Evolutionary conservation across 2,888 invertebrate genomes (phyloP), one percentile per base, ranked within the genome.

Genomic region (Argynnis bischoffii): DNA sequence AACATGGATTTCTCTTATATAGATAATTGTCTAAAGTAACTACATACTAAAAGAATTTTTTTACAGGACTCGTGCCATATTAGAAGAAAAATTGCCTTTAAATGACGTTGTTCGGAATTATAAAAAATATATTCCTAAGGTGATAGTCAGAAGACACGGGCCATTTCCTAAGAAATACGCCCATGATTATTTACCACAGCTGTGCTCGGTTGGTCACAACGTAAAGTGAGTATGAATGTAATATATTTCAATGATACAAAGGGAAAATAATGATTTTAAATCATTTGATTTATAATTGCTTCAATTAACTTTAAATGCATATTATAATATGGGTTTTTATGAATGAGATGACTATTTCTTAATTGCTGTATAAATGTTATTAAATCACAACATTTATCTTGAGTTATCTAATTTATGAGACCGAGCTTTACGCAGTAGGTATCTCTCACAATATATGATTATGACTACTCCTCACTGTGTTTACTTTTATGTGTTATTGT

Each of bases 81-180:
- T 96, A n/a, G 97, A 97, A 81, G 95, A 95, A 76, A 94, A 95
- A 65, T 86, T 95, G 70, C 88, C 94, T 0, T 88, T 94, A 63
- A 95, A 95, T 72, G 94, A 94, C 67, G 95, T 98, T 3, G 95
- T 96, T 78, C 95, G 94, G 74, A 96, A 97, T 76, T 97, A 96
- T 79, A 96, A 96, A 80, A 96, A 96, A 75, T 98, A 96, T 89
- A 94, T 98, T 76, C 98, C 98, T 0, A 96, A 95, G 83, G 95
- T 95, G 73, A 94, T 97, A 64, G 93, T 96, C 13, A 95, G 95
- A 77, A 94, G 95, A 70, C 97, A 97, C 86, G 93, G 94, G 50
- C 94, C 95, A 73, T 96, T 97, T 81, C 94, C 96, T 0, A 96
- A 95, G 81, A 95, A 96, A 79, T 95, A 96, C 68, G 96, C 98